These are phyloP conservation scores for Phrynocephalus versicolor DNA, from an alignment of 2,113 vertebrate species.

Conservation along the genomic window DNA sequence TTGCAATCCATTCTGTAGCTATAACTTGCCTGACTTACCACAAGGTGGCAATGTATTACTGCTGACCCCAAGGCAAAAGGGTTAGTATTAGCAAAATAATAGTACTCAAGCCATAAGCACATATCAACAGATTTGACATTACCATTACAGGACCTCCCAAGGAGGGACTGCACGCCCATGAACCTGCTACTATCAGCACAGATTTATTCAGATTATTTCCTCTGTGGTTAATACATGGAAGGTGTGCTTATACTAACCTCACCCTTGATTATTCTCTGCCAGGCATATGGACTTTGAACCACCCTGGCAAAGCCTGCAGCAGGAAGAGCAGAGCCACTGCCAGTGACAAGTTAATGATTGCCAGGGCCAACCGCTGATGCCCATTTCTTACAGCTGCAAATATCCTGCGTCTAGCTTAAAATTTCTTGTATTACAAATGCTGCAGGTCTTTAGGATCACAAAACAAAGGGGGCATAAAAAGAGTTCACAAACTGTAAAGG, in stretches of 20 bases:
- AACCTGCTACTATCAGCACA: not conserved
- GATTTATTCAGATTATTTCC: not conserved
- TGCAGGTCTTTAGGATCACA: not conserved
- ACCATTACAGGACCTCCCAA: not conserved
- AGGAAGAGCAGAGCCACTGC: constrained; percentile 30
- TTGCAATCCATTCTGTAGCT: not conserved
- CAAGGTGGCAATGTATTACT: constrained; percentile 37
- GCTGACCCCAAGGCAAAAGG: not conserved
- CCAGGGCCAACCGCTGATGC: constrained; percentile 23
- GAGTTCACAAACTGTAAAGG: constrained; percentile 17
- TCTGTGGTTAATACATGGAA: not conserved
- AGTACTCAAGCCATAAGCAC: constrained; percentile 14
- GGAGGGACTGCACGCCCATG: not conserved
- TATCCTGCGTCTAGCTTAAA: not conserved
- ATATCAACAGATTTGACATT: not conserved
- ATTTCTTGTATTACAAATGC: not conserved
- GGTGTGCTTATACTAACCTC: not conserved
- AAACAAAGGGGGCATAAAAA: constrained; percentile 29
- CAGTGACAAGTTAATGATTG: constrained; percentile 62
- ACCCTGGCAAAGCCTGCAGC: constrained; percentile 19
- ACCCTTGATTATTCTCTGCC: not conserved
- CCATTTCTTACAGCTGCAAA: not conserved
- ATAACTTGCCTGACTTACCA: not conserved
- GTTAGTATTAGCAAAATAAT: constrained; percentile 19
- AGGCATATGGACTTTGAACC: constrained; percentile 12